Evolutionary conservation across 92 coral and sea anemone genomes (phyloP).

Genomic region (Blastomussa wellsi): DNA sequence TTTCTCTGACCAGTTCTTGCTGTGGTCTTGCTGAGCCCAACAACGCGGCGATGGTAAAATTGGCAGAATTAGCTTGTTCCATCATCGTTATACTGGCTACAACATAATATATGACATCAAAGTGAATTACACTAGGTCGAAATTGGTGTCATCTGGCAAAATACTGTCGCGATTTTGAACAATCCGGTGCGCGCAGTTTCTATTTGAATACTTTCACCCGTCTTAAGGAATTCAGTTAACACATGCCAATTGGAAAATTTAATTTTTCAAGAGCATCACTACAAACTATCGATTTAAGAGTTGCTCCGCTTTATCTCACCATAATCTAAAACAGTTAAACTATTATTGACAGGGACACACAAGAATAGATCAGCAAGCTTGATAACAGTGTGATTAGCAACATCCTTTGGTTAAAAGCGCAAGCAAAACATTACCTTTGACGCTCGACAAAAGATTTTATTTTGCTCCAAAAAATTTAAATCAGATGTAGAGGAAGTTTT

Average conservation of each 20-base stretch:
- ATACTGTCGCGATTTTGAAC: neutral
- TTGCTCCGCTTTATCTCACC: slow-evolving; percentile 1
- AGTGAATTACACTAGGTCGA: neutral
- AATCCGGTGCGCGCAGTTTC: neutral
- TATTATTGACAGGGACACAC: slow-evolving; percentile 10
- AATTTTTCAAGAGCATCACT: neutral
- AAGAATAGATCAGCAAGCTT: neutral
- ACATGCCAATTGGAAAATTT: neutral
- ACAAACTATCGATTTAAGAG: neutral
- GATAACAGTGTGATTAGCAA: too few relatives aligned
- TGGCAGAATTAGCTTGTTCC: slow-evolving; percentile 72
- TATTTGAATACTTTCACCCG: neutral
- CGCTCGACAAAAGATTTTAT: slow-evolving; percentile 7
- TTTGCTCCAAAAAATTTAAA: slow-evolving; percentile 12
- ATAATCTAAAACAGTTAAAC: slow-evolving; percentile 17
- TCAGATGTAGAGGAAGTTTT: neutral
- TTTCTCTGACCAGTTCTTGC: slow-evolving; percentile 30
- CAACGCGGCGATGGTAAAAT: slow-evolving; percentile 73
- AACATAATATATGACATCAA: neutral
- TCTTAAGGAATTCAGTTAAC: neutral
- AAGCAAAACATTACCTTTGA: neutral
- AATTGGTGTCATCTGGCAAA: neutral
- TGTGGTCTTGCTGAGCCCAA: slow-evolving; percentile 55
- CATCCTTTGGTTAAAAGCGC: neutral
- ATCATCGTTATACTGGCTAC: slow-evolving; percentile 18